Conservation (phyloP, 2,797 vertebrate genomes). For the Ceryle rudis region DNA sequence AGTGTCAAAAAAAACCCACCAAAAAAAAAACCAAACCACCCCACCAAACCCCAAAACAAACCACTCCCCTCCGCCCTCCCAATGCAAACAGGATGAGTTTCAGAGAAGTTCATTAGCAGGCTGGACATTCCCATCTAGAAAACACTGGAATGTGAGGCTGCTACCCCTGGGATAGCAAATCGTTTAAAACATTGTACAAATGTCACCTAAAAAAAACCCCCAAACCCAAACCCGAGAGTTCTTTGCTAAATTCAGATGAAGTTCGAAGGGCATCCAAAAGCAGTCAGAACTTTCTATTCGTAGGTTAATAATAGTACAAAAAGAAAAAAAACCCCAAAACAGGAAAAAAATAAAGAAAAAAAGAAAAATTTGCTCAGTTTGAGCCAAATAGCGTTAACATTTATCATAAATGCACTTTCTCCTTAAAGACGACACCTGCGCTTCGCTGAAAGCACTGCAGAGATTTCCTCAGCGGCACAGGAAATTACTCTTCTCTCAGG, state of each 20-base stretch:
- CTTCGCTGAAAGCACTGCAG: conserved; percentile 40
- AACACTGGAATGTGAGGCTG: conserved; percentile 58
- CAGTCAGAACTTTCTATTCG: conserved; percentile 56
- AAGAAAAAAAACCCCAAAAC: background rate
- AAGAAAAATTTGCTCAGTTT: conserved; percentile 80
- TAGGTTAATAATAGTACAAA: conserved; percentile 78
- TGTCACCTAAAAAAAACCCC: background rate
- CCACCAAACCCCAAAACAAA: background rate
- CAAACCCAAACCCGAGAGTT: background rate
- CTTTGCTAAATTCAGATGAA: conserved; percentile 47
- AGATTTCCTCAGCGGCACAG: conserved; percentile 54
- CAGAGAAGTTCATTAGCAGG: background rate
- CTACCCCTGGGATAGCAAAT: conserved; percentile 29
- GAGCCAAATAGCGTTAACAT: conserved; percentile 86
- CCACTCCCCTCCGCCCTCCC: background rate
- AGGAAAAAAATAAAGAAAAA: conserved; percentile 75
- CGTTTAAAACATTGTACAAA: conserved; percentile 63
- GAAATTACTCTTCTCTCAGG: conserved; percentile 65
- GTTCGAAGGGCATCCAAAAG: conserved; percentile 69
- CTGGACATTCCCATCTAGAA: conserved; percentile 43
- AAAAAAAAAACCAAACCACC: background rate
- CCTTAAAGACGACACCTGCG: conserved; percentile 71
- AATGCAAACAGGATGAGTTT: background rate
- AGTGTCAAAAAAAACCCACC: conserved; percentile 26
- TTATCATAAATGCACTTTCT: conserved; percentile 86